Evolutionary conservation across 2,113 vertebrate genomes (phyloP), one percentile per base, ranked within the genome.

Genomic region (Hemichromis elongatus): DNA sequence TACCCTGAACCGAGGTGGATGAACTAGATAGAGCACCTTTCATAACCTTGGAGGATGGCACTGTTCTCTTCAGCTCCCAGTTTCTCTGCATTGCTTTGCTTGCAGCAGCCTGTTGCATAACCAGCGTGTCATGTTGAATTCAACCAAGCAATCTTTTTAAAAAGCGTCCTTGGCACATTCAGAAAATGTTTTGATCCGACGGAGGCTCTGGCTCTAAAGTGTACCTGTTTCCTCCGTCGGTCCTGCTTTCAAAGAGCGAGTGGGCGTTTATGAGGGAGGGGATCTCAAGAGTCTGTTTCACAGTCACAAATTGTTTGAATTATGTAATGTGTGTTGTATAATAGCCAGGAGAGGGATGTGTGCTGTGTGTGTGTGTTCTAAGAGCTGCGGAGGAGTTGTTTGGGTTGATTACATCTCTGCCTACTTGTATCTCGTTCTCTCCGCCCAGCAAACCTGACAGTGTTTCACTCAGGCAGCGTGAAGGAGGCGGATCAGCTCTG

Each of bases 21-120:
- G 50, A 19, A 19, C 19, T 14, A 18, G 73, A 57, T 26, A 2
- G 12, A 5, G 18, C 16, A 16, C 3, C 57, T 89, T 37, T 53
- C 77, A 80, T 70, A 33, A 84, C 63, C 81, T 80, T 82, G 35
- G 7, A 78, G 12, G 30, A 24, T 42, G 61, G 9, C 30, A 4
- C 30, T n/a, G 35, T 55, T 75, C 16, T 77, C 70, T 66, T 28
- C 56, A 28, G 54, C 37, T 88, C 68, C 70, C 42, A 18, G 26
- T 81, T 30, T 42, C 52, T 45, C 26, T 57, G 28, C 4, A 3
- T 42, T 14, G 54, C 66, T 84, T 77, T 6, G 47, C 89, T 91
- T 52, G 19, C 83, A 90, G 87, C 87, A 24, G 57, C 63, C 56
- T 83, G 89, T 95, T 95, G 88, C 89, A 83, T 94, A 95, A 94